Base-by-base conservation (phyloP, 2,113 vertebrate genomes). In the Callipepla squamata region DNA sequence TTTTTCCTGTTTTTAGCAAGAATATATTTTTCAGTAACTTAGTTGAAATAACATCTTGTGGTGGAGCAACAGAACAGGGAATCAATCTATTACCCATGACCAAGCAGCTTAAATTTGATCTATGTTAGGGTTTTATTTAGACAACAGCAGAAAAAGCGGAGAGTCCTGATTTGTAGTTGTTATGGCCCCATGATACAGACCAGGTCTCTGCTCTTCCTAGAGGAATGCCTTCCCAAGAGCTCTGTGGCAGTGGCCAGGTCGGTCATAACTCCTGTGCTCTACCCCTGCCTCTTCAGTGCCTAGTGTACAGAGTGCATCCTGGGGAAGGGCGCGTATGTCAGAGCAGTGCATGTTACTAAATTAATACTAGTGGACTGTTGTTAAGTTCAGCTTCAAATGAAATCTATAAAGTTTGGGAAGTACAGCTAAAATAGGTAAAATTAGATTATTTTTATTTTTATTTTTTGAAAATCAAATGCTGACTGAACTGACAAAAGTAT, bases 151-250 rank as follows among this genome's bases (percentile, higher is more conserved):
- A 94, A 93, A 45, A 93, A 87, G 78, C 72, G 45, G 66, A 55
- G 59, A 72, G 44, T 68, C n/a, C 84, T 97, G 94, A 95, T 96
- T 92, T 94, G 93, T 93, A 10, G 89, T 89, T 95, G 89, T 96
- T 94, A 91, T 78, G 87, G 91, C 81, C 87, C 76, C 5, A 0
- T 94, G 94, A 96, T 79, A 79, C 78, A 94, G 92, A 87, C 78
- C 94, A 95, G 94, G 92, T 89, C 92, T 77, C 89, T 84, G 32
- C 61, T 93, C 47, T 89, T 95, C 47, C 72, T 90, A 75, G 79
- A 91, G 92, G 73, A 94, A 93, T 94, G 91, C 72, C 65, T 93
- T 91, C 59, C 68, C 38, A 8, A 89, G 80, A 47, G 72, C 28
- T 91, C 81, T 74, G 89, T 1, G 5, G 79, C 83, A 88, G 65